Evolutionary conservation across 2,888 invertebrate species (phyloP).

Genomic region (Drosophila mimica): DNA sequence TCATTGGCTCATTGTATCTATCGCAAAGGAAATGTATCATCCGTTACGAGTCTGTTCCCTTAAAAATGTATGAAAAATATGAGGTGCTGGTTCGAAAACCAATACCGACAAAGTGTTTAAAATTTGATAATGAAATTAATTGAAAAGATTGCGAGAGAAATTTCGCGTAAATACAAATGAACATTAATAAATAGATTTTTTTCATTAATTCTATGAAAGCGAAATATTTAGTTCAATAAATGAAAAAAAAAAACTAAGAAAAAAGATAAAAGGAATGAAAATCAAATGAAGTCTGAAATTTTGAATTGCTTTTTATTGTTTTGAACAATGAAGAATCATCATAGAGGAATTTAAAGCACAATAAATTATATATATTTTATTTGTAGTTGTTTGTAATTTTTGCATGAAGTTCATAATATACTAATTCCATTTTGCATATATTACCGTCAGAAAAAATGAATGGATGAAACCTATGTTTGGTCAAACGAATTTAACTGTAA

Average conservation of each 20-base stretch:
- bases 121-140: background rate
- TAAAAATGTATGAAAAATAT: constrained; percentile 46
- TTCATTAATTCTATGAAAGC: background rate
- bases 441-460: too few species aligned
- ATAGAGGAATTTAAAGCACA: too few species aligned
- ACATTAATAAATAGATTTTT: background rate
- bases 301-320: background rate
- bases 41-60: constrained; percentile 33
- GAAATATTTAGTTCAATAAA: background rate
- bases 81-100: constrained; percentile 46
- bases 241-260: too few species aligned
- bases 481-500: too few species aligned
- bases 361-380: too few species aligned
- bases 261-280: background rate
- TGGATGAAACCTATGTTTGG: too few species aligned
- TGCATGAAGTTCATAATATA: too few species aligned
- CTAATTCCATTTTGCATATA: too few species aligned
- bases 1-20: constrained; percentile 43
- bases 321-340: background rate
- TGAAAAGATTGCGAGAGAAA: background rate
- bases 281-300: background rate
- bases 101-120: accelerated
- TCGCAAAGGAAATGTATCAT: constrained; percentile 38
- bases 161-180: background rate
- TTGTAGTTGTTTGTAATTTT: too few species aligned